Conservation (phyloP, 2,888 invertebrate species). For the Calliopum simillimum region DNA sequence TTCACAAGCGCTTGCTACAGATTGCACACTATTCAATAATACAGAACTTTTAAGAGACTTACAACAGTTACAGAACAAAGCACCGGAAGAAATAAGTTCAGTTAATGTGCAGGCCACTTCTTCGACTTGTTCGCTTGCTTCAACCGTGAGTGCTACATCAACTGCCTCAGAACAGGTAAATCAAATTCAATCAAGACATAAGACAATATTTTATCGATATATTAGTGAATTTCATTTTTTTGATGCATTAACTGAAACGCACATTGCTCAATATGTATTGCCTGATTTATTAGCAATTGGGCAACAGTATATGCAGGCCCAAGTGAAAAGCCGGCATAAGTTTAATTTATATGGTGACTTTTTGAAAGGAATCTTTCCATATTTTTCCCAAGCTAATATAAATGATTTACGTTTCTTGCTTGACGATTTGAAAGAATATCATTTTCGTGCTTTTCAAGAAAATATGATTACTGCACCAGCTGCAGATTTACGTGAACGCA, state of each 20-base stretch:
- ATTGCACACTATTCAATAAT: slow-evolving; percentile 44
- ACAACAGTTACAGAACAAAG: slow-evolving; percentile 6
- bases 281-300: slow-evolving; percentile 33
- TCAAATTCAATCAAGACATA: not conserved
- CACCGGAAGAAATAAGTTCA: not conserved
- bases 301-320: slow-evolving; percentile 34
- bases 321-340: slow-evolving; percentile 20
- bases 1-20: slow-evolving; percentile 42
- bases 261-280: slow-evolving; percentile 40
- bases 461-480: not conserved
- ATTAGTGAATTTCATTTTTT: slow-evolving; percentile 42
- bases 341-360: slow-evolving; percentile 33
- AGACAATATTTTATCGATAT: slow-evolving; percentile 32
- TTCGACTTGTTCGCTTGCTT: not conserved
- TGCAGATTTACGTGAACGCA: slow-evolving; percentile 34
- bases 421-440: slow-evolving; percentile 41
- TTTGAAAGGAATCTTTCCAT: slow-evolving; percentile 22
- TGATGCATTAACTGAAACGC: slow-evolving; percentile 33
- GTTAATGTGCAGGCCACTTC: not conserved
- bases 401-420: slow-evolving; percentile 39
- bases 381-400: slow-evolving; percentile 30
- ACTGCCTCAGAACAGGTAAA: slow-evolving; percentile 20
- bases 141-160: slow-evolving; percentile 14
- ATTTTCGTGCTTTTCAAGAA: slow-evolving; percentile 33
- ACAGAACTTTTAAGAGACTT: slow-evolving; percentile 32